Conservation (phyloP, 1,140 invertebrate genomes). For the Drosophila miranda region DNA sequence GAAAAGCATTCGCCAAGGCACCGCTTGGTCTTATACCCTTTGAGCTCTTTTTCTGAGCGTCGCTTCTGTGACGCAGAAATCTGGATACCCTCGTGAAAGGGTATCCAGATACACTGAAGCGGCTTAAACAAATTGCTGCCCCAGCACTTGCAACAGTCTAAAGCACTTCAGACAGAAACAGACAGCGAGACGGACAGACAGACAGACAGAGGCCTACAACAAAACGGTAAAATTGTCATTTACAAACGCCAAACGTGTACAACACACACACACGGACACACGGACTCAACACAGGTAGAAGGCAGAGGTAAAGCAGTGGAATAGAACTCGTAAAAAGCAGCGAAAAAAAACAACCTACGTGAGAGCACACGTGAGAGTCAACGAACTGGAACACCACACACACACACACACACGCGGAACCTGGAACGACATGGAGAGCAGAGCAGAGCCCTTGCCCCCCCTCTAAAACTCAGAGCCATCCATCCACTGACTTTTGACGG, state of each 20-base stretch:
- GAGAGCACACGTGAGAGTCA: slow-evolving; percentile 70
- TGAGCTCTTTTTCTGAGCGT: no score
- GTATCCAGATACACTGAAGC: slow-evolving; percentile 13
- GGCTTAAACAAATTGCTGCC: slow-evolving; percentile 64
- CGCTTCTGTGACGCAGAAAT: no score
- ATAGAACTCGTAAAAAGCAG: slow-evolving; percentile 20
- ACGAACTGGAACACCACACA: slow-evolving; percentile 68
- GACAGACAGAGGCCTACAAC: slow-evolving; percentile 47
- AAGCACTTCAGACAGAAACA: slow-evolving; percentile 49
- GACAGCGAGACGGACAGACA: background rate
- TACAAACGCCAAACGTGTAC: slow-evolving; percentile 62
- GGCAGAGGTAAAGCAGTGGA: slow-evolving; percentile 20
- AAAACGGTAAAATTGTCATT: slow-evolving; percentile 79
- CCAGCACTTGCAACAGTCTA: slow-evolving; percentile 36
- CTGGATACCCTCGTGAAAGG: no score
- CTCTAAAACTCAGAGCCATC: slow-evolving; percentile 29
- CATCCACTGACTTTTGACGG: slow-evolving; percentile 31
- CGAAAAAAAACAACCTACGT: slow-evolving; percentile 37
- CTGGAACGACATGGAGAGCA: background rate
- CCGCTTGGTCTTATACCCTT: no score
- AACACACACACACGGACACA: background rate
- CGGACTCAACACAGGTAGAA: slow-evolving; percentile 28
- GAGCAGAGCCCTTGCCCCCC: slow-evolving; percentile 3
- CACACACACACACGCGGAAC: no score
- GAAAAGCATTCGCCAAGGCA: no score